Evolutionary conservation across 2,888 invertebrate genomes (phyloP).

Genomic region (Epirrhoe alternata): DNA sequence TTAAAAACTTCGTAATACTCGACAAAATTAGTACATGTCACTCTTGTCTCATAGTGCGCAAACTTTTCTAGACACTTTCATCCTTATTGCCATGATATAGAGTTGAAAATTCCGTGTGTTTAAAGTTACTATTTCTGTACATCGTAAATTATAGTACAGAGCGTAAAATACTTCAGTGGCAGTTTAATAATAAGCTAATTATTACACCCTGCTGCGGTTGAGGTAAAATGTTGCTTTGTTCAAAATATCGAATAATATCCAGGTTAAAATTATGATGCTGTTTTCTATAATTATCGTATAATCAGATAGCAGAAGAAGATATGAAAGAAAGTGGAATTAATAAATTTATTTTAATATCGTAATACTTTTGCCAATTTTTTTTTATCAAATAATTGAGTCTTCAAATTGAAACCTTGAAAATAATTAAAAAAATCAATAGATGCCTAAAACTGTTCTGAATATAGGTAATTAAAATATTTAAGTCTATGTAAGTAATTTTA

Average conservation of each 20-base stretch:
- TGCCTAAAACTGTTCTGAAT: too few relatives aligned
- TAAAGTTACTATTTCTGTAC: conserved; percentile 59
- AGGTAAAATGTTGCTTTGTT: conserved; percentile 47
- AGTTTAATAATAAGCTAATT: conserved; percentile 67
- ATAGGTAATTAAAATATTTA: too few relatives aligned
- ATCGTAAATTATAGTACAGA: conserved; percentile 68
- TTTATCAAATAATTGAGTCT: too few relatives aligned
- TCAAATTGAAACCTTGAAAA: too few relatives aligned
- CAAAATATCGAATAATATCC: conserved; percentile 14
- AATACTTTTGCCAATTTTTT: too few relatives aligned
- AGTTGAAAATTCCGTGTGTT: conserved; percentile 16
- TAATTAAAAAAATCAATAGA: too few relatives aligned
- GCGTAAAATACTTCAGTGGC: conserved; percentile 67
- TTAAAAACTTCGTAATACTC: conserved; percentile 65
- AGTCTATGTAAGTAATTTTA: too few relatives aligned
- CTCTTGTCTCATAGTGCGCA: conserved; percentile 51
- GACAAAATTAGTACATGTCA: conserved; percentile 74
- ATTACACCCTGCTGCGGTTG: conserved; percentile 42
- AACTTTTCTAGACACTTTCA: conserved; percentile 9
- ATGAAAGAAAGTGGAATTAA: not conserved
- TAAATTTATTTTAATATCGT: too few relatives aligned
- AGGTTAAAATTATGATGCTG: not conserved
- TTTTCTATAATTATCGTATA: not conserved
- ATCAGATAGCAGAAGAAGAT: not conserved
- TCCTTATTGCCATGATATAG: conserved; percentile 11